Conservation (phyloP, 2,888 invertebrate species). For the Atrina japonica region DNA sequence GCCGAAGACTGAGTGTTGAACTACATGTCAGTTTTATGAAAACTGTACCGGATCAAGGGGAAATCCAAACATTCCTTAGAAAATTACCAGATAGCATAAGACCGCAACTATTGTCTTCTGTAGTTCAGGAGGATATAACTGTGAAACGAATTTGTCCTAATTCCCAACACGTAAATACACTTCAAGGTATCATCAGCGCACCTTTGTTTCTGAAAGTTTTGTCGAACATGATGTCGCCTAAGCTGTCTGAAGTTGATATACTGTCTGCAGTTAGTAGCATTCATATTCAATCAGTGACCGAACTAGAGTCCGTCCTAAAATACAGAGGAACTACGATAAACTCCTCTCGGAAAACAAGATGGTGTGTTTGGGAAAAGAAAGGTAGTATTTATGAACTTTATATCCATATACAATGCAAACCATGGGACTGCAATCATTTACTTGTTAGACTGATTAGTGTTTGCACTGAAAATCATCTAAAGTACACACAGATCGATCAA, state of each 20-base stretch:
- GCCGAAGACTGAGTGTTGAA: not conserved
- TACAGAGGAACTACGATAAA: too few species aligned
- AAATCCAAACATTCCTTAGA: not conserved
- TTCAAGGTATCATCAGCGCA: not conserved
- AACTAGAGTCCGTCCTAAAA: too few species aligned
- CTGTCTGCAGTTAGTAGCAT: too few species aligned
- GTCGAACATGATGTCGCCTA: not conserved
- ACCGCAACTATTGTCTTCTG: conserved; percentile 1
- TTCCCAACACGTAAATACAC: not conserved
- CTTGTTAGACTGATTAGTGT: too few species aligned
- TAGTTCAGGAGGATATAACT: not conserved
- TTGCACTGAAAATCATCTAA: too few species aligned
- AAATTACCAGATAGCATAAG: conserved; percentile 6
- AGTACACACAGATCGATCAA: too few species aligned
- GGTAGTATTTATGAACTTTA: too few species aligned
- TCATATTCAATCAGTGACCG: too few species aligned
- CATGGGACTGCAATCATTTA: too few species aligned
- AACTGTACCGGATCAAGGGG: not conserved
- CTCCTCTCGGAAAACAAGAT: too few species aligned
- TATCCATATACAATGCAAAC: too few species aligned
- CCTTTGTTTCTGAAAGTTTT: conserved; percentile 1
- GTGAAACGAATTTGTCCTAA: not conserved
- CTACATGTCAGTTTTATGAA: not conserved
- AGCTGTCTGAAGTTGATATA: not conserved
- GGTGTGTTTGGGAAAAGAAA: too few species aligned